Evolutionary conservation across 1,140 invertebrate species (phyloP), one percentile per base, ranked within the genome.

Genomic region (Anoplophora glabripennis): DNA sequence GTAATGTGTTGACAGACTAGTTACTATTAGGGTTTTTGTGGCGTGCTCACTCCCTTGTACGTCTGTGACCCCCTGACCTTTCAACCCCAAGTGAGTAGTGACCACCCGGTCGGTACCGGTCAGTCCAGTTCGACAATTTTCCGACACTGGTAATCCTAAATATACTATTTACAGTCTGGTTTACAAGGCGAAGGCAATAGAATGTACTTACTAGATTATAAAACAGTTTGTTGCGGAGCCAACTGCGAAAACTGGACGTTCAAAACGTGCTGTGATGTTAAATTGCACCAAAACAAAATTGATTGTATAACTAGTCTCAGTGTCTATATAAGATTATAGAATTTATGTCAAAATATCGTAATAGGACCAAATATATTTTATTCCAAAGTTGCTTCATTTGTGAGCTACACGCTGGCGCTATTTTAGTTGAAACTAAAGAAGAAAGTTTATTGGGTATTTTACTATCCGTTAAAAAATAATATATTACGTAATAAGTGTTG

Each of bases 1-100:
- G 72, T 63, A 68, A 74, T 74, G 72, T 74, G 72, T 74, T 74
- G 72, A 74, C 72, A 74, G 69, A 68, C 71, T 63, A 72, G 70
- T 54, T 69, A 71, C 68, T 72, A 74, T 72, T 74, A 74, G 69
- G 70, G 72, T 56, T 71, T 71, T 70, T 74, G 72, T 59, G 72
- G 72, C 72, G 59, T 74, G 72, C 70, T 74, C 72, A 74, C 72
- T 72, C 72, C 72, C 68, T 66, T 72, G 70, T 73, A 70, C 63
- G 47, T 57, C 57, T 51, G 61, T 61, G 60, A 66, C 61, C 70
- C 60, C 47, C 55, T 49, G 65, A 62, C 68, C 69, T 68, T 47
- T 63, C 52, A 44, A 49, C 63, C 65, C 70, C 65, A 68, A 66
- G 67, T 66, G 63, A 51, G 58, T 52, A 37, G 35, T 57, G 64